Evolutionary conservation across 2,113 vertebrate genomes (phyloP).

Genomic region (Entomyzon cyanotis): DNA sequence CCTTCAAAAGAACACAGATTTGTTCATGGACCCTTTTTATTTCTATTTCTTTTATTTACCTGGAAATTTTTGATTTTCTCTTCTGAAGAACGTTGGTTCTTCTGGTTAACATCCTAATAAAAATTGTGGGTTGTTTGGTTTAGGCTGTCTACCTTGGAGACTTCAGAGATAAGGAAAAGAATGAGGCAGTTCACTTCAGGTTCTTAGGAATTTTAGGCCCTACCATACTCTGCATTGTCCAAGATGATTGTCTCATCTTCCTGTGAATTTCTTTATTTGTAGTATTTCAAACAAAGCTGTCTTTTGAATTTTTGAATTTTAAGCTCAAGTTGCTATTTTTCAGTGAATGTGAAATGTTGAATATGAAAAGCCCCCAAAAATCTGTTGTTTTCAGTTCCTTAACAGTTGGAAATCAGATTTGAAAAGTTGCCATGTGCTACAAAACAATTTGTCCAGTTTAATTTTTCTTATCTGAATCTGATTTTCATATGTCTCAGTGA

Average conservation of each 20-base stretch:
- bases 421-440: neutral
- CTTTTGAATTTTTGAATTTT: neutral
- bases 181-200: neutral
- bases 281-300: neutral
- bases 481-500: neutral
- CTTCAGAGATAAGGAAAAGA: neutral
- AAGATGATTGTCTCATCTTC: neutral
- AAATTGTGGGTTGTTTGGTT: neutral
- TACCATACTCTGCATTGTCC: neutral
- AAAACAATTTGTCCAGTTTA: neutral
- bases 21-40: neutral
- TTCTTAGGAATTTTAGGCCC: neutral
- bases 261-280: neutral
- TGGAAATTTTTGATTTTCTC: neutral
- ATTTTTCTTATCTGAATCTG: neutral
- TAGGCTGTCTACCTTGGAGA: neutral
- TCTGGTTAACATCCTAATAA: neutral
- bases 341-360: neutral
- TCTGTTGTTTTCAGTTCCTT: neutral
- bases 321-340: neutral
- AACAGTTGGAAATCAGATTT: neutral
- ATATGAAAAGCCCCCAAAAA: neutral
- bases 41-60: neutral
- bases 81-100: neutral
- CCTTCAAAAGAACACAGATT: neutral